Percentiles rank a stretch among this genome's conserved stretches.
phyloP scores from a whole-genome alignment of 2,113 vertebrate species.

The Heteronetta atricapilla region DNA sequence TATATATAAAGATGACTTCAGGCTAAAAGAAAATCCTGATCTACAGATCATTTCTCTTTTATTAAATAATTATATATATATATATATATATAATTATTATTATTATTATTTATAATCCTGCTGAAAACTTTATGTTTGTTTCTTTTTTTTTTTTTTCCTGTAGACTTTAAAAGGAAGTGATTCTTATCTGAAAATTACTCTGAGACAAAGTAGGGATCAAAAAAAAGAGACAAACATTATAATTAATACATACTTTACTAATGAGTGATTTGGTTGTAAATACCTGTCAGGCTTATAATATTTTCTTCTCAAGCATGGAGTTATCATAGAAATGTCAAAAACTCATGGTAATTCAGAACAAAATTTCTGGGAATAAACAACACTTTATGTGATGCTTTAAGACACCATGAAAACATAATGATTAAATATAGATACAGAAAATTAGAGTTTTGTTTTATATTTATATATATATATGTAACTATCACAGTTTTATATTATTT shows the following conservation, averaged over 20 bases:
- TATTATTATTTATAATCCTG: constrained; percentile 11
- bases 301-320: constrained; percentile 58
- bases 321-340: constrained; percentile 69
- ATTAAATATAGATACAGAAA: neutral
- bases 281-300: constrained; percentile 65
- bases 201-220: constrained; percentile 57
- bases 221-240: constrained; percentile 52
- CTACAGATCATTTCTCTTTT: constrained; percentile 70
- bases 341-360: constrained; percentile 27
- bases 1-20: constrained; percentile 27
- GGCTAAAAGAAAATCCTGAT: constrained; percentile 36
- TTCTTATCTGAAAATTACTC: constrained; percentile 64
- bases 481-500: neutral
- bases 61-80: constrained; percentile 83
- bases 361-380: constrained; percentile 57
- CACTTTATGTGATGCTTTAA: constrained; percentile 38
- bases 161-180: constrained; percentile 42
- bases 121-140: constrained; percentile 27
- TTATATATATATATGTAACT: neutral
- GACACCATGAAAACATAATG: neutral
- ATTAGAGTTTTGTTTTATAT: neutral
- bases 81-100: too few relatives aligned
- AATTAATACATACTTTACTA: constrained; percentile 70
- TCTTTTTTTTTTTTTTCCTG: neutral
- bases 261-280: constrained; percentile 69